Evolutionary conservation across 1,140 invertebrate species (phyloP).

Genomic region (Pollicipes pollicipes): DNA sequence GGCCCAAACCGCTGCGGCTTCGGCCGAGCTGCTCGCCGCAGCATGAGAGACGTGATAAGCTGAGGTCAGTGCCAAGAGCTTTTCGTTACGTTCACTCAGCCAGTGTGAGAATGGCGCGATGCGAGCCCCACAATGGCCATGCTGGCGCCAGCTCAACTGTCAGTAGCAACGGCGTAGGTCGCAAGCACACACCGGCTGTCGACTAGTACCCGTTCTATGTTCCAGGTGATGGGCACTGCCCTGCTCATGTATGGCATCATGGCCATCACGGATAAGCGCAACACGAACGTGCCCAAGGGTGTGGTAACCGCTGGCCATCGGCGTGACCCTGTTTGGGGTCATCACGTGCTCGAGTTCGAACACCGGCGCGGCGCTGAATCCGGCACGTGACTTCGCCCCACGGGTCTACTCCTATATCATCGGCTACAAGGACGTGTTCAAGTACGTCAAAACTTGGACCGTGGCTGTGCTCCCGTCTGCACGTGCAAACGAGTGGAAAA

Average conservation of each 20-base stretch:
- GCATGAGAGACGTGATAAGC: no score
- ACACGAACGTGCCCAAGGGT: slow-evolving; percentile 30
- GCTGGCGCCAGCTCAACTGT: no score
- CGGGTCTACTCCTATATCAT: slow-evolving; percentile 35
- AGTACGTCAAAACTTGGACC: slow-evolving; percentile 9
- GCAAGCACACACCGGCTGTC: no score
- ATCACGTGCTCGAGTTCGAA: slow-evolving; percentile 38
- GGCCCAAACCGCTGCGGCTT: no score
- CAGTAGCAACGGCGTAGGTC: no score
- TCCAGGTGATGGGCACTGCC: slow-evolving; percentile 37
- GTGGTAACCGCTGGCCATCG: slow-evolving; percentile 34
- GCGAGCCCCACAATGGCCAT: no score
- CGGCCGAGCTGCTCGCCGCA: no score
- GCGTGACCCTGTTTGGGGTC: slow-evolving; percentile 34
- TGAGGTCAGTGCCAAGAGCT: no score
- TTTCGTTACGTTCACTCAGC: no score
- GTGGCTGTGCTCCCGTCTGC: neutral
- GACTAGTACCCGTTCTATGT: no score
- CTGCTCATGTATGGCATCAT: slow-evolving; percentile 34
- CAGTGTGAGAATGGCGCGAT: no score
- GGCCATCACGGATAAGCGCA: slow-evolving; percentile 35
- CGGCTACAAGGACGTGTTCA: slow-evolving; percentile 35
- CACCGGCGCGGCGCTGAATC: slow-evolving; percentile 43
- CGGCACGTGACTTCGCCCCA: slow-evolving; percentile 41
- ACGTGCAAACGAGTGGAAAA: neutral